Base-by-base conservation (phyloP, 2,113 vertebrate genomes). In the Phainopepla nitens region DNA sequence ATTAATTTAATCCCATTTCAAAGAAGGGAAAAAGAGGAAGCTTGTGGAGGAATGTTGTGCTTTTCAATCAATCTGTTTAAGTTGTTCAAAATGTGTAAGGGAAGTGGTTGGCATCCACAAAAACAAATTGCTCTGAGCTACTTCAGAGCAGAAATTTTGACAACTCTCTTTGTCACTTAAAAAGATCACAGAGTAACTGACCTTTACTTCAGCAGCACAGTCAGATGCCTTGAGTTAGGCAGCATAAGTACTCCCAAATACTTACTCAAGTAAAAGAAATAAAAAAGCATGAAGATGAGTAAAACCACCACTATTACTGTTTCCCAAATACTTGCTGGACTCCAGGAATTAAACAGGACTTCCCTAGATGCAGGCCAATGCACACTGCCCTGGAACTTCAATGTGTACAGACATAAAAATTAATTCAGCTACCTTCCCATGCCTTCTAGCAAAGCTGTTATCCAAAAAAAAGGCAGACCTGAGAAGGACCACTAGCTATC, bases 1-100 rank as follows among this genome's bases (percentile, higher is more conserved):
- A 62, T 51, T 89, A 35, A 39, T 29, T 78, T 2, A 5, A 70
- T 33, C 4, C 8, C 33, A 61, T 54, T 78, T 42, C 71, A 39
- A 90, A 62, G 13, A 83, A 81, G 0, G 2, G 10, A 81, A 94
- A 65, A 51, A 45, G 11, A 44, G 13, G 9, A 10, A 41, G 19
- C 6, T 3, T 4, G 7, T 17, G 9, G 7, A 4, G 4, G 17
- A 80, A 13, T 16, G 2, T 42, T 5, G 6, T 64, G 19, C 4
- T 36, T 76, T 81, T 87, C 77, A 44, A 44, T 27, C 25, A 61
- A 31, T 47, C 80, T 51, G 17, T 51, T 19, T 35, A 39, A 56
- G 6, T 25, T 82, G 33, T 24, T 87, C 14, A 39, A 24, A 73
- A 83, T 4, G 11, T 24, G 3, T 15, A 62, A 54, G 17, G 12